phyloP scores from a whole-genome alignment of 2,113 vertebrate genomes.

The Acrocephalus arundinaceus region DNA sequence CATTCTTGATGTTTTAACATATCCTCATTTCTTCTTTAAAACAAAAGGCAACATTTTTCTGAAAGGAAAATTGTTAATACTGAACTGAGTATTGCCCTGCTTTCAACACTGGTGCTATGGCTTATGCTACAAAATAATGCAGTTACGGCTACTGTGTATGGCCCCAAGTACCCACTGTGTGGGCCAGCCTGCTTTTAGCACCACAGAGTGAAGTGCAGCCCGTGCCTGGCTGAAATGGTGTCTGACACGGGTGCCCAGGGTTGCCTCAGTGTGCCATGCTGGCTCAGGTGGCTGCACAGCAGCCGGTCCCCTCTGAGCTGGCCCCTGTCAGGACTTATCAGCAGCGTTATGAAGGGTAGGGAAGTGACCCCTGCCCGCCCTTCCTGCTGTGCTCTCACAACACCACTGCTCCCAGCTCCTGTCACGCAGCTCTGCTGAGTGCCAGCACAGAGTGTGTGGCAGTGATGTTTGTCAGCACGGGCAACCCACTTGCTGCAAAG shows the following conservation, averaged over 20 bases:
- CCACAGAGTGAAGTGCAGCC: neutral
- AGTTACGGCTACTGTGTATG: neutral
- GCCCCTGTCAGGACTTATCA: neutral
- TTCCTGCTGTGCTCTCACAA: neutral
- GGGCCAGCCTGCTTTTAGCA: neutral
- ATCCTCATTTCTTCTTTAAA: neutral
- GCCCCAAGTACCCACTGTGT: neutral
- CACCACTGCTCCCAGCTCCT: neutral
- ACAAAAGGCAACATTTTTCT: neutral
- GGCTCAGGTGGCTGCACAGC: neutral
- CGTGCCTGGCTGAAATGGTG: neutral
- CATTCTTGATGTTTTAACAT: neutral
- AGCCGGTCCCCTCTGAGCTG: accelerated
- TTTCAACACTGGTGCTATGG: neutral
- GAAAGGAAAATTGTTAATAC: neutral
- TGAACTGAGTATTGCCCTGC: neutral
- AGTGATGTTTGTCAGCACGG: accelerated
- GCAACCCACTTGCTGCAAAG: neutral
- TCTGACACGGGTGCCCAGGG: neutral
- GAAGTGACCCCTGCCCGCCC: neutral
- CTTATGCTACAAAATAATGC: neutral
- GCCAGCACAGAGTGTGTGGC: accelerated
- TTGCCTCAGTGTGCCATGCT: accelerated
- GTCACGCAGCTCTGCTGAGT: neutral
- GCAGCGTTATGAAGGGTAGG: neutral